Conservation (phyloP, 1,140 invertebrate genomes). For the Limonius californicus region DNA sequence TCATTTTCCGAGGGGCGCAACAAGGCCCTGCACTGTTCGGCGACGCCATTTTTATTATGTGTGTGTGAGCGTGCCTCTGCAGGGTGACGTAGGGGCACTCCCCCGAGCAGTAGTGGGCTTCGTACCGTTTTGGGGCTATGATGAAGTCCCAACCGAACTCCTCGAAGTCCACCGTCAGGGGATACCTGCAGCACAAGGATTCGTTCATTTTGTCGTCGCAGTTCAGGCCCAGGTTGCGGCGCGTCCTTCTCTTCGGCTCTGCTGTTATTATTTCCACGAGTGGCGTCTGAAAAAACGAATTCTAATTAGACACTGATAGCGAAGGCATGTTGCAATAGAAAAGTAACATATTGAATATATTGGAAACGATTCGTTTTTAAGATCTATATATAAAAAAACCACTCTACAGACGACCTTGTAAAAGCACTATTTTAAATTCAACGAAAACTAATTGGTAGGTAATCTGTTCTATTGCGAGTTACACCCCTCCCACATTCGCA, state of each 20-base stretch:
- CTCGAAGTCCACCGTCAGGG: constrained; percentile 91
- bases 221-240: constrained; percentile 73
- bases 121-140: constrained; percentile 91
- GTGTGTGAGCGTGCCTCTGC: constrained; percentile 90
- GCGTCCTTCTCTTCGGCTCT: constrained; percentile 57
- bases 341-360: too few species aligned
- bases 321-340: too few species aligned
- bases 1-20: constrained; percentile 85
- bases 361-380: too few species aligned
- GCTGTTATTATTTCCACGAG: constrained; percentile 75
- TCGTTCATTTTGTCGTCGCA: constrained; percentile 76
- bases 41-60: constrained; percentile 75
- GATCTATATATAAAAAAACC: too few species aligned
- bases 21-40: constrained; percentile 76
- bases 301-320: too few species aligned
- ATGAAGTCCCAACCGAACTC: constrained; percentile 99
- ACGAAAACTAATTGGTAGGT: too few species aligned
- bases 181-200: constrained; percentile 82
- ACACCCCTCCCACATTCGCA: too few species aligned
- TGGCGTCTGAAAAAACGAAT: constrained; percentile 73
- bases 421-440: too few species aligned
- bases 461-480: too few species aligned
- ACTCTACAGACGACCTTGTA: too few species aligned
- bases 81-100: constrained; percentile 89
- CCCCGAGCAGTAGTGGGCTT: constrained; percentile 95